Conservation (phyloP, 2,797 vertebrate species). For the Pipistrellus nathusii region DNA sequence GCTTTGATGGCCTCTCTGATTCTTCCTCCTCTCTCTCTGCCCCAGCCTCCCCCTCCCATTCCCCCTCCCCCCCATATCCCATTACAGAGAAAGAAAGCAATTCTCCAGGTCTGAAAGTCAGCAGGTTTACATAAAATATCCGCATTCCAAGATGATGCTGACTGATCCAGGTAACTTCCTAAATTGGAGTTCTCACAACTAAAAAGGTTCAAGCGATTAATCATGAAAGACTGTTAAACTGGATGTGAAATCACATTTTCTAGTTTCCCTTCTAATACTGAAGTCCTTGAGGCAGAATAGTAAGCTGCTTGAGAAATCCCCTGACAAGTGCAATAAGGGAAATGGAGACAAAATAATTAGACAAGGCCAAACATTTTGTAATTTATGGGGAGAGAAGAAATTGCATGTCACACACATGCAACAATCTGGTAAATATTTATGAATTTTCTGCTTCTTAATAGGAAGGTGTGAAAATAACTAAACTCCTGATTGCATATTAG, state of each 20-base stretch:
- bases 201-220: not conserved
- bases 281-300: not conserved
- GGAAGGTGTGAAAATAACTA: slow-evolving; percentile 62
- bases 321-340: not conserved
- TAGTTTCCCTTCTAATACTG: not conserved
- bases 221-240: not conserved
- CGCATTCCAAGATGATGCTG: not conserved
- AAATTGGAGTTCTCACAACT: not conserved
- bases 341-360: not conserved
- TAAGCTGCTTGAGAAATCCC: not conserved
- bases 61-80: not conserved
- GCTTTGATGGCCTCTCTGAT: not conserved
- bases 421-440: slow-evolving; percentile 79
- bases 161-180: not conserved
- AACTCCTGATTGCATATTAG: slow-evolving; percentile 53
- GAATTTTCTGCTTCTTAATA: slow-evolving; percentile 70
- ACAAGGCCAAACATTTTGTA: slow-evolving; percentile 37
- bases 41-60: too few species aligned
- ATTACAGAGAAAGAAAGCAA: not conserved
- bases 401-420: slow-evolving; percentile 54
- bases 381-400: slow-evolving; percentile 72
- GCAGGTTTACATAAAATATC: not conserved
- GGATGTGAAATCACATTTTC: not conserved
- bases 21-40: not conserved
- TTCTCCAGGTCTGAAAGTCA: not conserved